Evolutionary conservation across 2,888 invertebrate species (phyloP).

Genomic region (Pseudococcus viburni): DNA sequence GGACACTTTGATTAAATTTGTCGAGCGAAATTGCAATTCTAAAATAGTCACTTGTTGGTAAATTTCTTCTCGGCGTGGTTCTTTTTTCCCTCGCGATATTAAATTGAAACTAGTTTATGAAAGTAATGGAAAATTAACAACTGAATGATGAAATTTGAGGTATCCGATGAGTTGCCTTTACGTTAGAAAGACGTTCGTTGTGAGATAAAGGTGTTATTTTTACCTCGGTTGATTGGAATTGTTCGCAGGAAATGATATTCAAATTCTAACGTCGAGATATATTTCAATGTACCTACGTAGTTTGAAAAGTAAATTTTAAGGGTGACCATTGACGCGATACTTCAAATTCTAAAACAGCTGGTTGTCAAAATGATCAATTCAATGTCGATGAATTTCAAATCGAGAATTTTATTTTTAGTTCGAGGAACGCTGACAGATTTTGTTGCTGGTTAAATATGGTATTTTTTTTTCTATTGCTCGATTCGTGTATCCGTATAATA

Average conservation of each 20-base stretch:
- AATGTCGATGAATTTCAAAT: not conserved
- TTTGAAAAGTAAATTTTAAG: not conserved
- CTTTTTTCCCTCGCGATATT: not conserved
- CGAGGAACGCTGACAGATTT: constrained; percentile 6
- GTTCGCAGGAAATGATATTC: constrained; percentile 14
- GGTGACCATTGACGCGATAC: not conserved
- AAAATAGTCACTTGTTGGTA: constrained; percentile 8
- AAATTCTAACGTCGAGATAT: not conserved
- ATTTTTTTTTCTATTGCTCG: not conserved
- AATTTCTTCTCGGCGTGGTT: not conserved
- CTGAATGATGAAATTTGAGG: too few species aligned
- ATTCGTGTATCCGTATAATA: not conserved
- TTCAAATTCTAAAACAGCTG: constrained; percentile 19
- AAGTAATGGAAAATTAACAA: not conserved
- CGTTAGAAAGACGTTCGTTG: not conserved
- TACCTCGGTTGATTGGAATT: not conserved
- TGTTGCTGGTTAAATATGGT: not conserved
- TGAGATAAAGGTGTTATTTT: not conserved
- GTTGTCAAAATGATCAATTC: constrained; percentile 27
- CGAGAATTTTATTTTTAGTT: not conserved
- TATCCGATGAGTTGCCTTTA: too few species aligned
- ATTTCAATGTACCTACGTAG: not conserved
- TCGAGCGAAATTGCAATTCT: constrained; percentile 7
- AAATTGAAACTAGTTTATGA: not conserved
- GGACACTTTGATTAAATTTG: constrained; percentile 18